Evolutionary conservation across 2,797 vertebrate species (phyloP), one percentile per base, ranked within the genome.

Genomic region (Enteromius treurensis): DNA sequence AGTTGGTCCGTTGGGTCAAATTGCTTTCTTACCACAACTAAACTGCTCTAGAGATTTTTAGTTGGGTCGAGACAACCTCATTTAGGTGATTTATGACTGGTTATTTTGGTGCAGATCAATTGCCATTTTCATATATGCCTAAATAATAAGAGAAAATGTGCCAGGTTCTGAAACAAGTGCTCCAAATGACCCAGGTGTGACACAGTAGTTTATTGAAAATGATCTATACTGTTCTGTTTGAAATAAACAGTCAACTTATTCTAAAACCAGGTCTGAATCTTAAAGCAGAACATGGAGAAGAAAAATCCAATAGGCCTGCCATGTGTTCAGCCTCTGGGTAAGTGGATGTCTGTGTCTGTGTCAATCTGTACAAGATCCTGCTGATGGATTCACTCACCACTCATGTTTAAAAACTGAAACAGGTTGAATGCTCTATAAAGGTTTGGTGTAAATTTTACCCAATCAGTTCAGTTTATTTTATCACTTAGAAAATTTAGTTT

Each of bases 241-340:
- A 71, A 71, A 49, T 29, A 49, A 49, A 49, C 7, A 71, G 26
- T 49, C 19, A 34, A n/a, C 11, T 4, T 53, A 74, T 74, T 37
- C 49, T 37, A 11, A 55, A 74, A 74, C 10, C 71, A n/a, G 19
- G 19, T 37, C 49, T 75, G 49, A 55, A 75, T 75, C 5, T 53
- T 37, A 55, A 34, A 74, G 10, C 19, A 75, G 4, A 74, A 15
- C 29, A 8, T 3, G 9, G 45, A 51, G 47, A 75, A 37, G 11
- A 55, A n/a, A 51, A 73, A 37, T 34, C 26, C 26, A 74, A 37
- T 21, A n/a, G 49, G 9, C 71, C 19, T 75, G 71, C 71, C 49
- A 37, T 75, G 49, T 75, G 71, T 75, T 37, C 49, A 75, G 71
- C 71, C 71, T 55, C 71, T 55, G 49, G 71, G 71, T 55, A 32